Evolutionary conservation across 1,140 invertebrate species (phyloP), one percentile per base, ranked within the genome.

Genomic region (Hermetia illucens): DNA sequence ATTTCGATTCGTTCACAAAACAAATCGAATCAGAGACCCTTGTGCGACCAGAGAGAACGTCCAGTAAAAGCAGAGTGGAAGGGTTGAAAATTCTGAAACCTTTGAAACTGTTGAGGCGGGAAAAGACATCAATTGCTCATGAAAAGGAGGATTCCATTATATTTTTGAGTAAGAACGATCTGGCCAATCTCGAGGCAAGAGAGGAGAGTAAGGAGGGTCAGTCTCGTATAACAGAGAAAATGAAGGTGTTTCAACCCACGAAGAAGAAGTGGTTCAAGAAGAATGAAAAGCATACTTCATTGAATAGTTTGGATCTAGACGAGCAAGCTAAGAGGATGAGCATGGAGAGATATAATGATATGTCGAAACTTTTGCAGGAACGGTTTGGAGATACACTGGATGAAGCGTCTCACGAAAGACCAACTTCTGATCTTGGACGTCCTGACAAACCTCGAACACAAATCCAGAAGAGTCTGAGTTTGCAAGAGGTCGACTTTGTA

Each of bases 71-170:
- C 42, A 63, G 51, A n/a, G 40, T 40, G 0, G 59, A 63, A 37
- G 67, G 70, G 38, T 61, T 69, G 3, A 44, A 69, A 58, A 53
- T 71, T 57, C 44, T 72, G 49, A 39, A 62, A 62, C 42, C 69
- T 50, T 43, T 70, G 60, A 70, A 60, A 63, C 56, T 51, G 56
- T 60, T 55, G 63, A 62, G 51, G 50, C 68, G 38, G 44, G 70
- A 39, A 64, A 71, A 64, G 54, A 72, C 59, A 25, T 45, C 46
- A 29, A 71, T 72, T 41, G 69, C 69, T 3, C 69, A 71, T 39
- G 70, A 72, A 48, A 71, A 69, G 21, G 70, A 72, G 53, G 70
- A 70, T 21, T 72, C 70, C 1, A 72, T 72, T 21, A 72, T 72
- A 56, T 72, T 72, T 50, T 58, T 72, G 39, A 72, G 69, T 49